Evolutionary conservation across 2,888 invertebrate species (phyloP), one percentile per base, ranked within the genome.

Genomic region (Athalia circularis): DNA sequence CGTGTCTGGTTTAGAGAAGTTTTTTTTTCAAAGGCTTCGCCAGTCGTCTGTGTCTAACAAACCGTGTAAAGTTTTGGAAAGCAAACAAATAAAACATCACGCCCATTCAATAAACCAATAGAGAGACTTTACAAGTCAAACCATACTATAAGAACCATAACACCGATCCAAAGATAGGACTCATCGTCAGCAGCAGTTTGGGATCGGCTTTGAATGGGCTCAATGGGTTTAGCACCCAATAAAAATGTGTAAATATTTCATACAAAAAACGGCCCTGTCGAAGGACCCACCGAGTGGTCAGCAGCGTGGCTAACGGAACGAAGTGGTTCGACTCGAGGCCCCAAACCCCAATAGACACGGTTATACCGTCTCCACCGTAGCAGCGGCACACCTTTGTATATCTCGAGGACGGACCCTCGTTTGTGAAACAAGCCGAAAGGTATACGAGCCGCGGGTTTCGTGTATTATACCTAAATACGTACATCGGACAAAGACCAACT

Each of bases 341-440:
- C 62, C 59, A 72, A 72, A 72, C 45, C n/a, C 64, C 75, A 43
- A 75, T 62, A 75, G 75, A 75, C 75, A 75, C 50, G 75, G 29
- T 48, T 29, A 79, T 78, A 67, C 72, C 61, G 65, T 67, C 77
- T 68, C 54, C 59, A 65, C 67, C 65, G 11, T 61, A 68, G 77
- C 80, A 29, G 81, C 29, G 29, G 81, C 81, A 79, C 81, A 87
- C 85, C 88, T 88, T 89, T 88, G 88, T 88, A 87, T 87, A 64
- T 88, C 81, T 88, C 81, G 76, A 77, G 81, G 80, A 77, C 77
- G 84, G 85, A 86, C 83, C 85, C 88, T 89, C 89, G 87, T 89
- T 89, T 88, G 87, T 88, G 87, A 88, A 89, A 88, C 89, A 86
- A 87, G 89, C 85, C 88, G 89, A 85, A 87, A 87, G 87, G 86